These are phyloP conservation scores for Clarias macrocephalus DNA, from an alignment of 2,113 vertebrate species.

Conservation along the genomic window DNA sequence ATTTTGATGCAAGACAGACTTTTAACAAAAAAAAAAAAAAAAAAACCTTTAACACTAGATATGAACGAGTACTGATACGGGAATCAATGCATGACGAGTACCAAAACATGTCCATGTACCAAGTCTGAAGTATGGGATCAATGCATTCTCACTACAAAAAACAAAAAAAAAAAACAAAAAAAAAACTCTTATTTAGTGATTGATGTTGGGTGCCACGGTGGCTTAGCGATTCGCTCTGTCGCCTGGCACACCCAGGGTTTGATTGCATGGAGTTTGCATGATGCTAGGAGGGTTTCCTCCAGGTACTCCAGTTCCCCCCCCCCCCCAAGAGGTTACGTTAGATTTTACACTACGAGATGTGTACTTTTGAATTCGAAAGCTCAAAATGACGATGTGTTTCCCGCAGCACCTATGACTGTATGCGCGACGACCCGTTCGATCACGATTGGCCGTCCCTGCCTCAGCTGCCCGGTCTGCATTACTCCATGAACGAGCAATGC, in stretches of 20 bases:
- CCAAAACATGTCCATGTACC: background rate
- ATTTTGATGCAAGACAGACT: no score
- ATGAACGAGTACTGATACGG: background rate
- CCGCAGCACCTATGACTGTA: slow-evolving; percentile 92
- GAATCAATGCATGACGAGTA: background rate
- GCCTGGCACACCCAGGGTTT: no score
- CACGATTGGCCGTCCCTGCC: slow-evolving; percentile 94
- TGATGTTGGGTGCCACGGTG: background rate
- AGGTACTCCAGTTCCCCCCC: no score
- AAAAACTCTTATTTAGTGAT: no score
- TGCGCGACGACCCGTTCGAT: slow-evolving; percentile 95
- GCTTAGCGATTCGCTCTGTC: no score
- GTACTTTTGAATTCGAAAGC: background rate
- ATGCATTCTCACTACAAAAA: no score
- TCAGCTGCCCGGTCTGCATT: slow-evolving; percentile 92
- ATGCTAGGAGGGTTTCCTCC: no score
- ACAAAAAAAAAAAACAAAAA: no score
- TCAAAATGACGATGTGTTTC: background rate
- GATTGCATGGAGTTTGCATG: no score
- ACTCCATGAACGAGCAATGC: slow-evolving; percentile 99
- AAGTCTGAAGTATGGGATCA: background rate
- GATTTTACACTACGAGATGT: no score
- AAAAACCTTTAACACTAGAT: background rate
- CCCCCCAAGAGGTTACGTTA: background rate
- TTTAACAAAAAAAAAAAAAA: no score